Evolutionary conservation across 2,888 invertebrate genomes (phyloP), one percentile per base, ranked within the genome.

Genomic region (Pemphredon lugubris): DNA sequence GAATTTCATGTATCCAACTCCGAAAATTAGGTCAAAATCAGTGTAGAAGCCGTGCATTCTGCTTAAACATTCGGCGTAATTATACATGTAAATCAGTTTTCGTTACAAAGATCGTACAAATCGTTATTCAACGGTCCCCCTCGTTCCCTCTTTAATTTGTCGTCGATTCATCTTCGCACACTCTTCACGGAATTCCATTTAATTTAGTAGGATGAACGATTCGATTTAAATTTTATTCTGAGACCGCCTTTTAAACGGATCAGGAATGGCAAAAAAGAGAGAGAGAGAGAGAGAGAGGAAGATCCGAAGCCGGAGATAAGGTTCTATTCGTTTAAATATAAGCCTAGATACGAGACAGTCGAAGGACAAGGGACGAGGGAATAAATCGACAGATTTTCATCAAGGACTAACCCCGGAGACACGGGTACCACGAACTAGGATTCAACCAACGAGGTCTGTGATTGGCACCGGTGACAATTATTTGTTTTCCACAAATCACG

Each of bases 391-490:
- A 68, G 79, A 77, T 71, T 81, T 81, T 81, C 81, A 81, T 81
- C 81, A 81, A 77, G 75, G 57, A 53, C 42, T 45, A 65, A 69
- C 32, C 51, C 59, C 32, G 45, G 63, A 66, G 58, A 66, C 51
- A 26, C 26, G 23, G 16, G 23, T 18, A 37, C 16, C 42, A 48
- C 39, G 51, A 50, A 18, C 39, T 20, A 48, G 59, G 60, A 53
- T 44, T 55, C 67, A 66, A 73, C 74, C 79, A 81, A 84, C 79
- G 75, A 84, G 76, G 59, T 57, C 78, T 77, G 80, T 81, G 81
- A 85, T 84, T 83, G 84, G 79, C 84, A 84, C 75, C 83, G 54
- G 72, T 79, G 84, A 84, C 84, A 85, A 85, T 85, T 85, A 84
- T 85, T 83, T 84, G 84, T 80, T 81, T 83, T 77, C 83, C 81